Evolutionary conservation across 2,113 vertebrate species (phyloP).

Genomic region (Tenebrosternarchus preto): DNA sequence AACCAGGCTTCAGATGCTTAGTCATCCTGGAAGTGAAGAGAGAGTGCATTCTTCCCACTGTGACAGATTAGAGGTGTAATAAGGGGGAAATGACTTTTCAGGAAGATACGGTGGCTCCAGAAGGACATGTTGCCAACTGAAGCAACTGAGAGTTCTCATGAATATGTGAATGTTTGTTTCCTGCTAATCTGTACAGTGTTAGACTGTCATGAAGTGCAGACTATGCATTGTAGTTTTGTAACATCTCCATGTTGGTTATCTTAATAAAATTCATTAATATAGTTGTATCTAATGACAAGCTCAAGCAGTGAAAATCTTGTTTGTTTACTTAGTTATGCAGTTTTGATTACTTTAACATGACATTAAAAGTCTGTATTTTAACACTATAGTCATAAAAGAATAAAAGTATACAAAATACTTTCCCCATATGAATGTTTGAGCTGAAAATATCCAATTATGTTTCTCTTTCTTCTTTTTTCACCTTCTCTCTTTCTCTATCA

Average conservation of each 20-base stretch:
- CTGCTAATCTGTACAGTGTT: not conserved
- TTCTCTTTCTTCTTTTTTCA: too few relatives aligned
- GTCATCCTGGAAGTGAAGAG: conserved; percentile 11
- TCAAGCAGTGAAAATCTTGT: too few relatives aligned
- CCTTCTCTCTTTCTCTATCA: not conserved
- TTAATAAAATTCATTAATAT: too few relatives aligned
- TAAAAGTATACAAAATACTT: too few relatives aligned
- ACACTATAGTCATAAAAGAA: too few relatives aligned
- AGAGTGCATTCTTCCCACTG: not conserved
- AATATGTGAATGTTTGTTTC: conserved; percentile 33
- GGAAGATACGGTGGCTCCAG: not conserved
- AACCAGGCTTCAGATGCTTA: conserved; percentile 19
- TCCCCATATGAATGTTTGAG: too few relatives aligned
- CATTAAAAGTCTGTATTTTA: too few relatives aligned
- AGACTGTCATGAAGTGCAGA: not conserved
- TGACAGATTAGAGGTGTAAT: conserved; percentile 42
- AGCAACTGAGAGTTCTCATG: conserved; percentile 12
- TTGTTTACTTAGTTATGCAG: too few relatives aligned
- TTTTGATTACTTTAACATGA: too few relatives aligned
- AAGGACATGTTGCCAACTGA: conserved; percentile 19
- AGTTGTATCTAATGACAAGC: too few relatives aligned
- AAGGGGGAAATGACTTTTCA: conserved; percentile 30
- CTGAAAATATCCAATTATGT: too few relatives aligned
- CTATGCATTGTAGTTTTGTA: not conserved
- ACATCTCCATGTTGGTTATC: not conserved